Base-by-base conservation (phyloP, 2,888 invertebrate genomes). In the Cheilosia urbana region DNA sequence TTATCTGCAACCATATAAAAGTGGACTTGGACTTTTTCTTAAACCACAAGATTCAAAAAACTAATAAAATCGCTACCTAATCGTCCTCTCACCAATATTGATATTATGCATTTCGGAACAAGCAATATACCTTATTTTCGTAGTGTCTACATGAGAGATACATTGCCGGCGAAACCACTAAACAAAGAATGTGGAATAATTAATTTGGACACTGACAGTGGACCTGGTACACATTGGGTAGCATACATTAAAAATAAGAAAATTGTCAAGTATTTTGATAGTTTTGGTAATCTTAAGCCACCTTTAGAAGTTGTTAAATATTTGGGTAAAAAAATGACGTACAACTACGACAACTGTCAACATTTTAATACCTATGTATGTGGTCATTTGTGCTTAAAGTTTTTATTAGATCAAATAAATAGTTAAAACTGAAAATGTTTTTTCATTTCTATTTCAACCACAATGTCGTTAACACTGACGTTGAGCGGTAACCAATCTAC, bases 191-290 rank as follows among this genome's bases (percentile, higher is more conserved):
- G 79, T 69, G 75, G 81, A 24, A 45, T 87, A 57, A 24, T 63
- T 21, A 79, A 79, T 89, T 88, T 91, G 72, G 91, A 90, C 87
- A 72, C 68, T 57, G 75, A 42, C 37, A 65, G 42, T 1, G 42
- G 27, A 9, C n/a, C 42, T 2, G 91, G 91, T 4, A 90, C 90
- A 6, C 91, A 92, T 88, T 90, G 91, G 91, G 89, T 90, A 87
- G 88, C 89, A 71, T 11, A 90, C 85, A 88, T 81, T 40, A 91
- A 91, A 88, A 87, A 90, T 7, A 19, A 37, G 2, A 30, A 30
- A 17, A 9, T 1, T 7, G n/a, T 34, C 15, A 81, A 88, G 49
- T 92, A 91, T 87, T 92, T 89, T 88, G 91, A 91, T 81, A 90
- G 90, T 72, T 92, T 90, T 80, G 91, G 91, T 6, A 89, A 91